Base-by-base conservation (phyloP, 1,140 invertebrate genomes). In the Drosophila arizonae region DNA sequence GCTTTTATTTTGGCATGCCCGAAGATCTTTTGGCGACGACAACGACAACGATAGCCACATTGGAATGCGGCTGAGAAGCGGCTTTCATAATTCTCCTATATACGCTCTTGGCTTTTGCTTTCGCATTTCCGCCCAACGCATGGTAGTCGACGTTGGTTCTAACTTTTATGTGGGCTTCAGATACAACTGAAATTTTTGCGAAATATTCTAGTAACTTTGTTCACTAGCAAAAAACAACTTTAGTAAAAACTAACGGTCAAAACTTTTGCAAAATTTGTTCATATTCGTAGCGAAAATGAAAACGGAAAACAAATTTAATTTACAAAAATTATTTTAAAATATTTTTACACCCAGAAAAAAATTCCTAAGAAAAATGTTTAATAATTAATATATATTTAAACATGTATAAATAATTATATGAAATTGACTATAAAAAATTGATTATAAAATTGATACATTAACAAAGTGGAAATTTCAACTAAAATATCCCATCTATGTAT, bases 1-100 rank as follows among this genome's bases (percentile, higher is more conserved):
- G 60, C 54, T 75, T 71, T 74, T 57, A 75, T 77, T 60, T 75
- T 70, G 54, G 65, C 66, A 62, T 69, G 66, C 65, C 65, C 56
- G 13, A 30, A 70, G 58, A 70, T 69, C 48, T 69, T 39, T 69
- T 63, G 66, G 45, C 66, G 72, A 69, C 57, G 66, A 48, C 52
- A 56, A 52, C 67, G 61, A 63, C 39, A 57, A 58, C 69, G 51
- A 48, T 52, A 52, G 60, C 73, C 39, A 60, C 77, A 63, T 52
- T 71, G 81, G 80, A 86, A 85, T 86, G 81, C 66, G 54, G 72
- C 45, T 62, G 61, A 50, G 26, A 67, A 58, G 62, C 41, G 51
- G 72, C 48, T 63, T 69, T 76, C 75, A 87, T 86, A 72, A 76
- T 79, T 76, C 79, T 79, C 65, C 43, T 17, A 70, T 76, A 76